Base-by-base conservation (phyloP, 2,888 invertebrate genomes). In the Meta bourneti region DNA sequence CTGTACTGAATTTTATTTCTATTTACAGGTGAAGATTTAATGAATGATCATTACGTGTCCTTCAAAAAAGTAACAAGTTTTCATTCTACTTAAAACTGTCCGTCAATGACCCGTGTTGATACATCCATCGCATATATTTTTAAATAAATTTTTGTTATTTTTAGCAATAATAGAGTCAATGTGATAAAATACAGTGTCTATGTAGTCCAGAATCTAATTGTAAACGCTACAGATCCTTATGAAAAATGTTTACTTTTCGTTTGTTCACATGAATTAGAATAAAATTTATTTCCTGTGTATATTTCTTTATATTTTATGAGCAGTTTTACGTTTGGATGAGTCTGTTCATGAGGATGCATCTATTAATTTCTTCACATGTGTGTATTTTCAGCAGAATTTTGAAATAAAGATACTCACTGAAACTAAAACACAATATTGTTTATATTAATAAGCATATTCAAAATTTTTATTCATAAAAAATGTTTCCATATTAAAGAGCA, bases 211-310 rank as follows among this genome's bases (percentile, higher is more conserved):
- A 81, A 54, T 81, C 69, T 19, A 34, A 69, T 86, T 20, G 49
- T 70, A 48, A 77, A 52, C 77, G 70, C 69, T 71, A 11, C 51
- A 16, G 13, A 51, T 86, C 54, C 81, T 84, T 52, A 20, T 83
- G 61, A 16, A 61, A 61, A 61, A 61, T 16, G 61, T 61, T 71
- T 54, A 52, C 19, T 70, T 48, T 75, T 80, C 71, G 8, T 52
- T 87, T 87, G 54, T 87, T 87, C 79, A 69, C 54, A 16, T 9
- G 61, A 84, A 80, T 80, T 80, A 87, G 52, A 87, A 87, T 87
- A 79, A 87, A 87, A 80, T 80, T 87, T 54, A 71, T 80, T 87
- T 87, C 87, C 80, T 79, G 51, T 87, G 79, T 87, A 54, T n/a
- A 6, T 34, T 34, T 34, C 34, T 34, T 34, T 34, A n/a, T n/a